Evolutionary conservation across 2,888 invertebrate species (phyloP).

Genomic region (Escarpia spicata): DNA sequence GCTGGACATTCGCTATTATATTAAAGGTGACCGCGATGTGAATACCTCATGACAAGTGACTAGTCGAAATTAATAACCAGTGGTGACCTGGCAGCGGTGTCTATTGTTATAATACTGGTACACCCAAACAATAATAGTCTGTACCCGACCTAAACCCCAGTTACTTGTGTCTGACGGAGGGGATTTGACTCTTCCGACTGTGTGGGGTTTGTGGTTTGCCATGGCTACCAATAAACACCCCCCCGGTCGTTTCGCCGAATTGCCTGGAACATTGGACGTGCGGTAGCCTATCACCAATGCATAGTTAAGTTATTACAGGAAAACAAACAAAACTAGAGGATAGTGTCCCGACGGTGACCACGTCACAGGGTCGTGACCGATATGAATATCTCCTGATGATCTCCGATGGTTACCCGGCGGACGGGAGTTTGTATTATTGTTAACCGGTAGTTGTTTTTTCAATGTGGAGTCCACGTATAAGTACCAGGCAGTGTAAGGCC

Average conservation of each 20-base stretch:
- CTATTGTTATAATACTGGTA: neutral
- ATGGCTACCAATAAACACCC: too few relatives aligned
- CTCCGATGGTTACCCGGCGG: neutral
- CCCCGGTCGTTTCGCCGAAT: neutral
- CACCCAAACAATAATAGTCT: neutral
- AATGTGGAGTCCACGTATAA: neutral
- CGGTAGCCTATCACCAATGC: neutral
- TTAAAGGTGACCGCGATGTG: neutral
- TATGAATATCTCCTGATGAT: neutral
- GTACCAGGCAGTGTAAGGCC: neutral
- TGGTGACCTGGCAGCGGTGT: neutral
- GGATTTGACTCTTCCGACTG: neutral
- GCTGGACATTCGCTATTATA: neutral
- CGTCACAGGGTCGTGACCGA: slow-evolving; percentile 3
- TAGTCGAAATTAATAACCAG: neutral
- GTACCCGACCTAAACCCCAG: neutral
- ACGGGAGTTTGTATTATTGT: neutral
- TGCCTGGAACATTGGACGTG: neutral
- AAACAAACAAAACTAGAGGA: neutral
- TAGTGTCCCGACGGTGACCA: neutral
- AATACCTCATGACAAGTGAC: neutral
- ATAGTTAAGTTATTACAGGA: neutral
- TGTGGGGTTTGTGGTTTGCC: too few relatives aligned
- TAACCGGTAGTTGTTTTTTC: neutral
- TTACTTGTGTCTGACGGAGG: neutral